phyloP scores from a whole-genome alignment of 2,888 invertebrate species.

The Scrobipalpa costella region DNA sequence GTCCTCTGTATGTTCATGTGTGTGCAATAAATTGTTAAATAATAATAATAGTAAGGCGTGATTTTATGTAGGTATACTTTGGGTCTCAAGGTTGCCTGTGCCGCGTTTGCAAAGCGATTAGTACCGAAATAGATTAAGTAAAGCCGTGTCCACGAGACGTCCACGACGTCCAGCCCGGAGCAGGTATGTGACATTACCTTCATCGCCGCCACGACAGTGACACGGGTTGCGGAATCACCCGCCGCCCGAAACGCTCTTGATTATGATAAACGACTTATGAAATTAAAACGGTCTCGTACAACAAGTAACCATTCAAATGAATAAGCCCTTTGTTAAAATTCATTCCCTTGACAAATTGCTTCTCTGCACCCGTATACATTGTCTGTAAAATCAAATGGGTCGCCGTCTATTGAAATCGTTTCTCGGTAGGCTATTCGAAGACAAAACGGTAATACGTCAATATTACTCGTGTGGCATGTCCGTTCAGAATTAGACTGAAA shows the following conservation, averaged over 20 bases:
- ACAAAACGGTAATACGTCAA: conserved; percentile 72
- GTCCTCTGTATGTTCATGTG: no score
- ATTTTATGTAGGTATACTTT: no score
- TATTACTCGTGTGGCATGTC: conserved; percentile 64
- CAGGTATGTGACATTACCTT: conserved; percentile 75
- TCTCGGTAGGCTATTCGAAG: conserved; percentile 69
- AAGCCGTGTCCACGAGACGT: conserved; percentile 57
- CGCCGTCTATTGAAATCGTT: conserved; percentile 67
- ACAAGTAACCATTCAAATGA: conserved; percentile 79
- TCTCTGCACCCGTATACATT: conserved; percentile 69
- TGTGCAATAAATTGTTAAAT: no score
- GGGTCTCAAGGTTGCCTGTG: no score
- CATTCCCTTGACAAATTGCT: conserved; percentile 79
- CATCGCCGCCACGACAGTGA: conserved; percentile 69
- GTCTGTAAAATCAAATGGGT: conserved; percentile 75
- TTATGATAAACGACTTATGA: conserved; percentile 81
- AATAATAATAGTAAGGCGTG: no score
- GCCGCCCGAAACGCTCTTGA: conserved; percentile 57
- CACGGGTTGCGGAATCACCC: conserved; percentile 65
- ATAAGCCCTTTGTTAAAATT: conserved; percentile 76
- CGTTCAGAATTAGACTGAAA: conserved; percentile 56
- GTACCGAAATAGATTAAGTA: conserved; percentile 42
- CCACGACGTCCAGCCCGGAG: conserved; percentile 66
- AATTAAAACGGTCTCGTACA: conserved; percentile 79
- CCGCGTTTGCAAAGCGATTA: conserved; percentile 17